Evolutionary conservation across 2,888 invertebrate species (phyloP).

Genomic region (Liopterus haemorrhoidalis): DNA sequence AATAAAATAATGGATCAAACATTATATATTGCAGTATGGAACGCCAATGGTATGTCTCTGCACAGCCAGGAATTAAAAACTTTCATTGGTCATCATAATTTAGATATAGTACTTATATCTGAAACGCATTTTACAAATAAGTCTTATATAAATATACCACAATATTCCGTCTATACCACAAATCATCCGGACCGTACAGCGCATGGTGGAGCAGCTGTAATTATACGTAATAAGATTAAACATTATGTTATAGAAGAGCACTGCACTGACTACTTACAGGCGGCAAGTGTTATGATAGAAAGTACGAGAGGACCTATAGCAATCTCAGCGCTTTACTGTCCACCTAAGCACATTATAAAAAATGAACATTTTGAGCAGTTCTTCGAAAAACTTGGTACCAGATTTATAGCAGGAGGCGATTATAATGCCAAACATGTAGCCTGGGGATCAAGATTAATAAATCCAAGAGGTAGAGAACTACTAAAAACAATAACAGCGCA

Average conservation of each 20-base stretch:
- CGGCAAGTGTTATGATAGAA: conserved; percentile 5
- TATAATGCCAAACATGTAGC: conserved; percentile 27
- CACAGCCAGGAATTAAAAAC: conserved; percentile 10
- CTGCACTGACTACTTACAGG: conserved; percentile 2
- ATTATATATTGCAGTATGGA: conserved; percentile 12
- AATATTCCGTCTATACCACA: conserved; percentile 3
- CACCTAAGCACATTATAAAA: conserved; percentile 3
- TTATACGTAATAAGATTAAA: background rate
- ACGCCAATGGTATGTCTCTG: conserved; percentile 11
- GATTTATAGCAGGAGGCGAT: conserved; percentile 26
- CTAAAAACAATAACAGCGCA: conserved; percentile 7
- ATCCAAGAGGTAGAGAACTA: too few species aligned
- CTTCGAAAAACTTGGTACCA: conserved; percentile 20
- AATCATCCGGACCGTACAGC: conserved; percentile 6
- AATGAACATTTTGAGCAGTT: background rate
- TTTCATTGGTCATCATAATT: conserved; percentile 5
- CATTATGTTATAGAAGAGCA: conserved; percentile 4
- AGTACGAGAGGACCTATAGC: conserved; percentile 2
- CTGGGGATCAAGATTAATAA: conserved; percentile 17
- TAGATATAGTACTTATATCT: conserved; percentile 5
- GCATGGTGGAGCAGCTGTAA: conserved; percentile 8
- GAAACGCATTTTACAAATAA: conserved; percentile 6
- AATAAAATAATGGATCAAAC: too few species aligned
- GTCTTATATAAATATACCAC: conserved; percentile 5
- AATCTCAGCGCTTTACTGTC: conserved; percentile 1